Base-by-base conservation (phyloP, 2,888 invertebrate species). In the Pollenia griseotomentosa region DNA sequence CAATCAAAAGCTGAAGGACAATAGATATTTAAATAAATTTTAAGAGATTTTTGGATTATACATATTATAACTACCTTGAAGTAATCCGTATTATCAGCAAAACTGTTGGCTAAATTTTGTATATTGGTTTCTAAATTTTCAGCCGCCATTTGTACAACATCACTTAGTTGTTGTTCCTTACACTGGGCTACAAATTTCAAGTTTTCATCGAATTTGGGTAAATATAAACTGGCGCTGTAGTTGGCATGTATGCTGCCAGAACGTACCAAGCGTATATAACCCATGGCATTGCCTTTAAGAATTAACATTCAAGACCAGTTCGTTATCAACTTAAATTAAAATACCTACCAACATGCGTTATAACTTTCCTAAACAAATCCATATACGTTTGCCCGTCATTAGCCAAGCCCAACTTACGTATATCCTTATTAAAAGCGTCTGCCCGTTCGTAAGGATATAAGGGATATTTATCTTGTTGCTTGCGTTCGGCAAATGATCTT, bases 211-310 rank as follows among this genome's bases (percentile, higher is more conserved):
- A 98, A 95, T 91, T 96, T 96, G 0, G 98, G 97, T 88, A 99
- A 95, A 93, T 98, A 99, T 40, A 97, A 96, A 55, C 98, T 97
- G 0, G 98, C 97, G 92, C 97, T 97, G 9, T 98, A 97, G 91
- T 98, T 97, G 89, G 98, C 98, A 92, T 99, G 97, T 63, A 98
- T 95, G 6, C 98, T 98, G 19, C 99, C 99, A 0, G 99, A 98
- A 77, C 98, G 95, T 82, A 99, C 96, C 94, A 99, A 96, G 70
- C 99, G 95, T 6, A 99, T 97, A 92, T 99, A 99, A 2, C 99
- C 99, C 95, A 99, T 96, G 0, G 98, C 98, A 94, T 99, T 99
- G 16, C 93, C 93, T 93, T 23, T 19, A 63, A 70, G 23, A 84
- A 78, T 44, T 8, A 12, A 19, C 59, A 71, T 19, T 16, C 44